Base-by-base conservation (phyloP, 1,140 invertebrate genomes). In the Drosophila lacteicornis region DNA sequence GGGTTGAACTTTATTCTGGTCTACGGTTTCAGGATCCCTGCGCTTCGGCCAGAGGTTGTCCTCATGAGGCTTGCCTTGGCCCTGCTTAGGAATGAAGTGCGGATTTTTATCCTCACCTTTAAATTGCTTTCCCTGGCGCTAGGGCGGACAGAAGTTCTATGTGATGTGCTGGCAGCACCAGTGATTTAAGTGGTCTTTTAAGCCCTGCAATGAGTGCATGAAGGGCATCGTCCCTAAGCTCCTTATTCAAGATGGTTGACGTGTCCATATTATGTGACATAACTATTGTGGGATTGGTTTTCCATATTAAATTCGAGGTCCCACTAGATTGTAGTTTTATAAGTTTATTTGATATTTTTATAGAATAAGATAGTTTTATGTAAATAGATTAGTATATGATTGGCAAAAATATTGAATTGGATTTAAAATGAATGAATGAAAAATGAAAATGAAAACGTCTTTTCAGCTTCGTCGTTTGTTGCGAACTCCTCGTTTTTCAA, bases 241-340 rank as follows among this genome's bases (percentile, higher is more conserved):
- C 55, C 25, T 45, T 42, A 27, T 58, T 46, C 4, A 59, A 8
- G 7, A 59, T 59, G 15, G 25, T 46, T 43, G 49, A 49, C 11
- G 38, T 43, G 25, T 63, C 49, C 22, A 22, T 8, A 12, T 43
- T 45, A 45, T 33, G 40, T 11, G 38, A 51, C 61, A 63, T 55
- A 33, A 63, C 27, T 42, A 63, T 45, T 19, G 19, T 19, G 19
- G 19, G 19, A 19, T 19, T 19, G 19, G 19, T 19, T 19, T 19
- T 19, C 19, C 19, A 19, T 19, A 19, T 19, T 19, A 19, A 19
- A 19, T 19, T 19, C 19, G 19, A 19, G 1, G 19, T 19, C 19
- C 19, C 19, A 19, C 19, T 19, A 19, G 19, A 19, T 19, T 19
- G 19, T 19, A 19, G 19, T 19, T 19, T 19, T 19, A 19, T 19